These are phyloP conservation scores for Apostichopus leukothele DNA, from an alignment of 53 echinoderm and acorn worm species.

Conservation along the genomic window DNA sequence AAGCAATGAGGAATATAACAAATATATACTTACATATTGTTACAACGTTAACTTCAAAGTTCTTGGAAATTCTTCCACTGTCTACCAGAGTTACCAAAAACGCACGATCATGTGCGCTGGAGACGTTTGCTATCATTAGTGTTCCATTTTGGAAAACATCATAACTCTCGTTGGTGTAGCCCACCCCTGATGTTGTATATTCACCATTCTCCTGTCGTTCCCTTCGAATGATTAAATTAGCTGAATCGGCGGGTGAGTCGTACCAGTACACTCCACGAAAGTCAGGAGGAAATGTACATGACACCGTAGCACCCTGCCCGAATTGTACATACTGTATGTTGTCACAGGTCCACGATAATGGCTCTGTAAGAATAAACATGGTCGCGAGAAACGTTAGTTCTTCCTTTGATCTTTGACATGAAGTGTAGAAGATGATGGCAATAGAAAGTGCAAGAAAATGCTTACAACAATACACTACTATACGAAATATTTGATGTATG, in stretches of 20 bases:
- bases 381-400: too few species aligned
- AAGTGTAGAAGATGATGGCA: too few species aligned
- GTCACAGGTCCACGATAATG: not conserved
- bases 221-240: not conserved
- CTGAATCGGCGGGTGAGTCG: not conserved
- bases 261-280: slow-evolving; percentile 1
- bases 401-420: too few species aligned
- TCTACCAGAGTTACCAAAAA: not conserved
- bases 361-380: too few species aligned
- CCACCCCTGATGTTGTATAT: not conserved
- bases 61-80: not conserved
- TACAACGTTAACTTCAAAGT: not conserved
- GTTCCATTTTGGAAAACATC: not conserved
- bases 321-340: not conserved
- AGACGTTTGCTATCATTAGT: not conserved
- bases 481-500: too few species aligned
- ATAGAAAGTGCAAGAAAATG: too few species aligned
- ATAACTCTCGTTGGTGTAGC: not conserved
- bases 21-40: slow-evolving; percentile 5
- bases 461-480: too few species aligned
- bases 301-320: not conserved
- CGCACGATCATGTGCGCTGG: not conserved
- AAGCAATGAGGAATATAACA: too few species aligned
- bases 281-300: not conserved
- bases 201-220: not conserved